A percentile compares a stretch with the other conserved stretches of the same genome.
These are phyloP conservation scores for Cichladusa arquata DNA, from an alignment of 2,113 vertebrate species.

Conservation along the genomic window DNA sequence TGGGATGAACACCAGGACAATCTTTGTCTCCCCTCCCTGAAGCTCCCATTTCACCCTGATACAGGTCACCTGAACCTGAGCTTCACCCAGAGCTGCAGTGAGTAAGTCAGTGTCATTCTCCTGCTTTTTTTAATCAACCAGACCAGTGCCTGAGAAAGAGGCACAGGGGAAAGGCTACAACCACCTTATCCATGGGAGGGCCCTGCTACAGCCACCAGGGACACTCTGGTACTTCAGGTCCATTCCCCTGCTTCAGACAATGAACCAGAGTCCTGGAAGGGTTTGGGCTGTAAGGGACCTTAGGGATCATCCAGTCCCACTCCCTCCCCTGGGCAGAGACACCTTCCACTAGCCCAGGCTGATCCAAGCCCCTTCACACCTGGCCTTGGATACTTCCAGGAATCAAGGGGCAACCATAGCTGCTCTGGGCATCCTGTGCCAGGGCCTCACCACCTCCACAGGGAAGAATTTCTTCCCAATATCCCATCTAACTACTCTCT, in stretches of 20 bases:
- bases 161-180: rapidly evolving
- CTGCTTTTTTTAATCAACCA: neutral
- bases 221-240: neutral
- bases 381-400: neutral
- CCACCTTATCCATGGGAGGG: rapidly evolving
- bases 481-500: neutral
- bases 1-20: neutral
- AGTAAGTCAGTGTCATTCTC: neutral
- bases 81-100: neutral
- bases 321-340: neutral
- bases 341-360: rapidly evolving
- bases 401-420: neutral
- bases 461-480: no score
- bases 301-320: neutral
- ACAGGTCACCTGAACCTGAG: neutral
- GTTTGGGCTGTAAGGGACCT: neutral
- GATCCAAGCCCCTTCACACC: neutral
- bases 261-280: no score
- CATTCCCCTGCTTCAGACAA: neutral
- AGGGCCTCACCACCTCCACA: neutral
- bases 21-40: neutral
- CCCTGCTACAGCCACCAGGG: neutral
- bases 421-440: neutral
- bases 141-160: neutral
- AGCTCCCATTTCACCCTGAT: neutral